phyloP scores from a whole-genome alignment of 2,888 invertebrate species.

The Polydrusus tereticollis region DNA sequence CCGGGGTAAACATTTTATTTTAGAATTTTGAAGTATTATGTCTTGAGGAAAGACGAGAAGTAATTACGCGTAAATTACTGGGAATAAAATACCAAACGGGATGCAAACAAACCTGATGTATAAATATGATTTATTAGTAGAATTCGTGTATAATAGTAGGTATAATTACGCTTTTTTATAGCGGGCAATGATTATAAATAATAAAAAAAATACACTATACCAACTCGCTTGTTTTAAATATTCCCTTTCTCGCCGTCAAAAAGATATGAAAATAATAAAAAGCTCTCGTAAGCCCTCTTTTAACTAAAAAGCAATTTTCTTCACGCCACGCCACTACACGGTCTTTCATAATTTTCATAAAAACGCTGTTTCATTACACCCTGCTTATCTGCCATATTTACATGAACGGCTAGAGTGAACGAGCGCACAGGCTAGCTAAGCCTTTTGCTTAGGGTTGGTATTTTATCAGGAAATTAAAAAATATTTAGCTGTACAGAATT shows the following conservation, averaged over 20 bases:
- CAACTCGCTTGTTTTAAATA: not conserved
- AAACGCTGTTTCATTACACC: slow-evolving; percentile 21
- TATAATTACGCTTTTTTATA: too few species aligned
- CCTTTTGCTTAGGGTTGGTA: not conserved
- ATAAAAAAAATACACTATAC: not conserved
- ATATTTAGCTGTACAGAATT: not conserved
- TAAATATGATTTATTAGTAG: too few species aligned
- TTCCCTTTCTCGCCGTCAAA: not conserved
- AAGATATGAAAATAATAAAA: not conserved
- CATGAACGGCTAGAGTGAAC: slow-evolving; percentile 9
- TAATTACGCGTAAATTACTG: not conserved
- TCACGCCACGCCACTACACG: slow-evolving; percentile 13
- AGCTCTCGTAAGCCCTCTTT: slow-evolving; percentile 13
- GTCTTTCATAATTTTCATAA: slow-evolving; percentile 8
- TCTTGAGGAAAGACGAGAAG: not conserved
- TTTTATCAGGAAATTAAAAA: not conserved
- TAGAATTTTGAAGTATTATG: not conserved
- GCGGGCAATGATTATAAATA: not conserved
- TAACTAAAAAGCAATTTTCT: slow-evolving; percentile 24
- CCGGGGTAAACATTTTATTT: not conserved
- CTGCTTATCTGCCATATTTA: slow-evolving; percentile 15
- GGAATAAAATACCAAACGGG: not conserved
- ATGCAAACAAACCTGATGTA: not conserved
- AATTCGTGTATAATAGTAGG: too few species aligned
- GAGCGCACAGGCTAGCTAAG: not conserved